These are phyloP conservation scores for Pseudorectes ferrugineus DNA, from an alignment of 2,113 vertebrate genomes.

Conservation along the genomic window DNA sequence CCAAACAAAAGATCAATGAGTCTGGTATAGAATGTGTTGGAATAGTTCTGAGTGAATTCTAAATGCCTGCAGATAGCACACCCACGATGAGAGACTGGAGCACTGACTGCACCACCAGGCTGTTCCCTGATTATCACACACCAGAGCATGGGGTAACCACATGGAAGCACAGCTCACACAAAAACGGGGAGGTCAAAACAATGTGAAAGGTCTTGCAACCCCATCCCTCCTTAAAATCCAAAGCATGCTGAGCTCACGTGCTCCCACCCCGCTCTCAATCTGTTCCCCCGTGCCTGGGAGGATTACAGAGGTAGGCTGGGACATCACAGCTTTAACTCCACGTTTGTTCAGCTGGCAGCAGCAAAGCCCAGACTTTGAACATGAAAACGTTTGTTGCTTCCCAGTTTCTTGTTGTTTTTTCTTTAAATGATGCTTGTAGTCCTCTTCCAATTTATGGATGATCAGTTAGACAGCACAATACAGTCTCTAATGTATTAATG, in stretches of 20 bases:
- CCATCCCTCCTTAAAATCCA: not conserved
- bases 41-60: not conserved
- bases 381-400: constrained; percentile 32
- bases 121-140: not conserved
- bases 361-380: constrained; percentile 41
- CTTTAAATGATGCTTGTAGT: constrained; percentile 25
- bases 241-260: not conserved
- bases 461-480: constrained; percentile 32
- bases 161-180: not conserved
- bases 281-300: not conserved
- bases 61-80: not conserved
- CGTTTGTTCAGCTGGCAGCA: not conserved
- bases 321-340: not conserved
- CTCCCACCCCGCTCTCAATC: not conserved
- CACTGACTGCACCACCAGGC: not conserved
- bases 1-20: not conserved
- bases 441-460: constrained; percentile 53
- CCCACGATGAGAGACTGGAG: not conserved
- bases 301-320: constrained; percentile 2
- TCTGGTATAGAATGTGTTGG: not conserved
- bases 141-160: not conserved
- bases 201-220: not conserved
- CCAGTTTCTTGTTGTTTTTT: not conserved
- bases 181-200: not conserved
- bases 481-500: constrained; percentile 57